Percentiles rank a stretch among this genome's conserved stretches.
Evolutionary conservation across 2,113 vertebrate genomes (phyloP).

Genomic region (Nothocercus julius): DNA sequence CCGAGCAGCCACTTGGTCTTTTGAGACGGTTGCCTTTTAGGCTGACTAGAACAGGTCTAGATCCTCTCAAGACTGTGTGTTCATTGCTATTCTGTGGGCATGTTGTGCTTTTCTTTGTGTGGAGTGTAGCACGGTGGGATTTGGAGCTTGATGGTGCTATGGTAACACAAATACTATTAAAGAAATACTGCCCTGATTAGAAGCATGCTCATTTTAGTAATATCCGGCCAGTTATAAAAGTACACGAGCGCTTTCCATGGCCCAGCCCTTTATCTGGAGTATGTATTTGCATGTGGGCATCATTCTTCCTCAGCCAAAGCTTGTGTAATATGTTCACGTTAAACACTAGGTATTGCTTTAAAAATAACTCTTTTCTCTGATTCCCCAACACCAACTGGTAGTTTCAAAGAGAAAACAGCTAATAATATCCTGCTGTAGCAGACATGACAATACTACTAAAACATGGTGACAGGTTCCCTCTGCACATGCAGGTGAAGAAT

Average conservation of each 20-base stretch:
- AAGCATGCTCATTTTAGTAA: not conserved
- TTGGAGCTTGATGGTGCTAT: slow-evolving; percentile 13
- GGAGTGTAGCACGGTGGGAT: not conserved
- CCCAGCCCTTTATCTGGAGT: not conserved
- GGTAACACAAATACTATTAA: slow-evolving; percentile 17
- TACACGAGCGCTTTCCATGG: not conserved
- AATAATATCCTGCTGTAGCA: not conserved
- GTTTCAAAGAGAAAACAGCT: not conserved
- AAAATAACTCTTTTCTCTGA: not conserved
- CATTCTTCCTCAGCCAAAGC: not conserved
- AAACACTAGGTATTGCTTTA: not conserved
- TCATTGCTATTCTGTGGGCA: not conserved
- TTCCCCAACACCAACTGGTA: not conserved
- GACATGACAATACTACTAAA: not conserved
- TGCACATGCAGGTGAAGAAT: rapidly evolving
- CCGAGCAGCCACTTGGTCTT: not conserved
- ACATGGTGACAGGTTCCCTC: not conserved
- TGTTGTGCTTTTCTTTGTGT: not conserved
- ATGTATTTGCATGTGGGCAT: not conserved
- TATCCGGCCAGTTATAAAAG: slow-evolving; percentile 7
- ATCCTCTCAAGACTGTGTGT: not conserved
- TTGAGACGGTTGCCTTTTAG: not conserved
- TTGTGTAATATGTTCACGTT: not conserved
- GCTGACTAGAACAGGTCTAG: not conserved
- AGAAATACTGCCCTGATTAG: not conserved